Conservation (phyloP, 37 sponge, comb jelly and placozoan genomes). For the Eunapius fragilis region DNA sequence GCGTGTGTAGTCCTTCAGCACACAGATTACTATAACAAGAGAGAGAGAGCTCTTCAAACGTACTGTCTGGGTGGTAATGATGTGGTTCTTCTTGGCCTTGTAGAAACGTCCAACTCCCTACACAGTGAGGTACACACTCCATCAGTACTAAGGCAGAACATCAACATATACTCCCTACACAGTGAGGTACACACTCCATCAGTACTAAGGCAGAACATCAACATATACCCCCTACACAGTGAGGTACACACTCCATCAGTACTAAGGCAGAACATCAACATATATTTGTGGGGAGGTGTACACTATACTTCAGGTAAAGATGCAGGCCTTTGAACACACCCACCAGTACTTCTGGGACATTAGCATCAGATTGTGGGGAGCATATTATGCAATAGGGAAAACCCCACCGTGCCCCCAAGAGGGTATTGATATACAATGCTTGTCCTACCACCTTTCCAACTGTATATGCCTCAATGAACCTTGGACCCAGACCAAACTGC, state of each 20-base stretch:
- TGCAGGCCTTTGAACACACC: too few species aligned
- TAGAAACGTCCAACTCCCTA: conserved; percentile 93
- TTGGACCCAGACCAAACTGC: too few species aligned
- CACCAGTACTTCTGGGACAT: too few species aligned
- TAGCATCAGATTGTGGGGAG: too few species aligned
- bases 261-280: neutral
- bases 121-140: neutral
- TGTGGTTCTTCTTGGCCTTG: conserved; percentile 90
- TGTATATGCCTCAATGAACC: too few species aligned
- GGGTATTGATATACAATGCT: too few species aligned
- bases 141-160: neutral
- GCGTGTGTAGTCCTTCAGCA: too few species aligned
- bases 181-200: neutral
- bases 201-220: neutral
- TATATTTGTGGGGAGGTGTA: neutral
- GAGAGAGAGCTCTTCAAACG: neutral
- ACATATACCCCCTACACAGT: conserved; percentile 43
- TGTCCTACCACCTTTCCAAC: too few species aligned
- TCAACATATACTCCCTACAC: conserved; percentile 44
- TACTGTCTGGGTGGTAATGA: conserved; percentile 95
- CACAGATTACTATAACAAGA: too few species aligned
- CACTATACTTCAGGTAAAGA: too few species aligned
- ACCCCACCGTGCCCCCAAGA: too few species aligned
- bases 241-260: neutral
- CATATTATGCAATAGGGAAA: too few species aligned